Percentiles rank a stretch among this genome's conserved stretches.
Conservation (phyloP, 2,113 vertebrate species). For the Vulpes lagopus region DNA sequence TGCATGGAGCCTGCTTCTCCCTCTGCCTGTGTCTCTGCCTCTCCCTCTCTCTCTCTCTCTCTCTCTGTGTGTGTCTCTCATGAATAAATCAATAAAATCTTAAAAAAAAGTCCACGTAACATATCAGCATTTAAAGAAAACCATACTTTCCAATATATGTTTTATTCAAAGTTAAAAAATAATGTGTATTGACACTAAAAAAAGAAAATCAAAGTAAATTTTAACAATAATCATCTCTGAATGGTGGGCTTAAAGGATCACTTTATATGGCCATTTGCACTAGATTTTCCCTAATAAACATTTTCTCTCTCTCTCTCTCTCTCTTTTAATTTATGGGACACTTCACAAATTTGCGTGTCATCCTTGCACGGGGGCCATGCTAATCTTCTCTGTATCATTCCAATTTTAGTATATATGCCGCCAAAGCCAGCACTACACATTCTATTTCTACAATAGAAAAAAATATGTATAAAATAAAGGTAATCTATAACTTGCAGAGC, state of each 20-base stretch:
- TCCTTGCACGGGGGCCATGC: not conserved
- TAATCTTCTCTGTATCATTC: not conserved
- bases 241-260: not conserved
- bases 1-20: too few relatives aligned
- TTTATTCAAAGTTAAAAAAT: not conserved
- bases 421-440: not conserved
- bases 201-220: constrained; percentile 14
- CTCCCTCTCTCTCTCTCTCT: too few relatives aligned
- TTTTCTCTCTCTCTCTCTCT: not conserved
- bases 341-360: not conserved
- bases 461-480: not conserved
- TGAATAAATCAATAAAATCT: too few relatives aligned
- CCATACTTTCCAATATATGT: not conserved
- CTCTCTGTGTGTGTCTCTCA: too few relatives aligned
- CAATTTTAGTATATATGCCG: not conserved
- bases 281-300: not conserved
- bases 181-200: not conserved
- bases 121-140: not conserved
- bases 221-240: not conserved
- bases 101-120: not conserved
- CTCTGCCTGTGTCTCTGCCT: too few relatives aligned
- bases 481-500: not conserved
- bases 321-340: not conserved
- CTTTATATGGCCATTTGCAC: not conserved
- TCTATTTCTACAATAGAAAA: not conserved